phyloP scores from a whole-genome alignment of 2,888 invertebrate genomes.

The Eubasilissa splendida region DNA sequence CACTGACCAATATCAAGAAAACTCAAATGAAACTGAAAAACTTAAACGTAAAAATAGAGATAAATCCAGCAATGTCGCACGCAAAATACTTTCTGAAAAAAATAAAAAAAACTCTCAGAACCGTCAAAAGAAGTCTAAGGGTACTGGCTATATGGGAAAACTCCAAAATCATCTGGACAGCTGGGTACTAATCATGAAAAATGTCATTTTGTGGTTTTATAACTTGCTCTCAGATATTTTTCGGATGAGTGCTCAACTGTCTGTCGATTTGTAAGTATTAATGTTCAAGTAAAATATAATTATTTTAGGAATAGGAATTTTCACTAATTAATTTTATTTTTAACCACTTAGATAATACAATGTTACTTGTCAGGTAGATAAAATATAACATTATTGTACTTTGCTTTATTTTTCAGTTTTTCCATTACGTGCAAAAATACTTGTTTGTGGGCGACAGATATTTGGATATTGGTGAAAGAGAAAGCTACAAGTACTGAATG shows the following conservation, averaged over 20 bases:
- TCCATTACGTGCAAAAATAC: slow-evolving; percentile 71
- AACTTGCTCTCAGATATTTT: slow-evolving; percentile 86
- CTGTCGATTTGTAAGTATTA: slow-evolving; percentile 79
- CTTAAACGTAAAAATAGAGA: slow-evolving; percentile 50
- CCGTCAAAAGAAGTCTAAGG: slow-evolving; percentile 67
- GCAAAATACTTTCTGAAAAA: slow-evolving; percentile 66
- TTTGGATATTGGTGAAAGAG: slow-evolving; percentile 69
- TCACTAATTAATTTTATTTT: no score
- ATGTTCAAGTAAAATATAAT: slow-evolving; percentile 2
- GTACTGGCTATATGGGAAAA: slow-evolving; percentile 66
- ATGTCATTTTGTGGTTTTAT: slow-evolving; percentile 83
- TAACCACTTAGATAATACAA: no score
- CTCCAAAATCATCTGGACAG: slow-evolving; percentile 70
- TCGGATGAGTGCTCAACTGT: slow-evolving; percentile 82
- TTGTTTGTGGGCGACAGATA: slow-evolving; percentile 69
- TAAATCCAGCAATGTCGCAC: slow-evolving; percentile 40
- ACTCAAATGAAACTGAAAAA: slow-evolving; percentile 48
- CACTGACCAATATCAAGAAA: slow-evolving; percentile 57
- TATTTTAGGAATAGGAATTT: background rate
- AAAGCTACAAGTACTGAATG: slow-evolving; percentile 68
- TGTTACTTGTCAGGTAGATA: no score
- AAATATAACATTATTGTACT: no score
- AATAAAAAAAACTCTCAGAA: slow-evolving; percentile 69
- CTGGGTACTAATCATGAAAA: slow-evolving; percentile 74
- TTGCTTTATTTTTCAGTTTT: slow-evolving; percentile 62